Conservation (phyloP, 2,888 invertebrate species). For the Polyommatus icarus region DNA sequence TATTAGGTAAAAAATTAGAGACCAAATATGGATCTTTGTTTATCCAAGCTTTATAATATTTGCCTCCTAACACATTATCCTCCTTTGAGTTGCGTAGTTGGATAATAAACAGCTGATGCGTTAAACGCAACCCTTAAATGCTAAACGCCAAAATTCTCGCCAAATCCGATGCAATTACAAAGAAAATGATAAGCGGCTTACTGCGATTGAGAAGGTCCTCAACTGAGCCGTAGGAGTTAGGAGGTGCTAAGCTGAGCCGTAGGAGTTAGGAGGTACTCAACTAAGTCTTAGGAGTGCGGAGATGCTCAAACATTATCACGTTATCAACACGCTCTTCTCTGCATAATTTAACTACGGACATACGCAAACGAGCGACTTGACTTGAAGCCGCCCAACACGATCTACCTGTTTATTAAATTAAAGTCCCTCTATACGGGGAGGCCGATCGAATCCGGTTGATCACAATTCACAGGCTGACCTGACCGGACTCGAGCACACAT, state of each 20-base stretch:
- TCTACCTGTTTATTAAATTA: no score
- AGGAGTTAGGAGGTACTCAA: background rate
- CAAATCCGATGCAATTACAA: conserved; percentile 23
- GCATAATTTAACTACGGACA: background rate
- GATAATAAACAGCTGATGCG: background rate
- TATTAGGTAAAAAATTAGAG: no score
- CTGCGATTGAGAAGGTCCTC: background rate
- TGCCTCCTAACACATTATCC: background rate
- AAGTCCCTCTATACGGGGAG: no score
- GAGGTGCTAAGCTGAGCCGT: background rate
- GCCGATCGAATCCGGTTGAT: no score
- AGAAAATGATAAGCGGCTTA: conserved; percentile 7
- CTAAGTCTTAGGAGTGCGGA: background rate
- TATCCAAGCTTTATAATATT: background rate
- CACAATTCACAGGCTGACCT: no score
- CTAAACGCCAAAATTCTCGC: background rate
- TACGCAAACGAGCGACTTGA: background rate
- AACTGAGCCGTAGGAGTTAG: background rate
- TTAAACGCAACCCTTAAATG: background rate
- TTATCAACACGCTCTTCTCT: background rate
- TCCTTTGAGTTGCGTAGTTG: background rate
- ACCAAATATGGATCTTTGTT: background rate
- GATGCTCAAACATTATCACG: background rate
- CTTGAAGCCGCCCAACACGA: no score
- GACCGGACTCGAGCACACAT: no score